Evolutionary conservation across 2,888 invertebrate species (phyloP).

Genomic region (Pyrrhosoma nymphula): DNA sequence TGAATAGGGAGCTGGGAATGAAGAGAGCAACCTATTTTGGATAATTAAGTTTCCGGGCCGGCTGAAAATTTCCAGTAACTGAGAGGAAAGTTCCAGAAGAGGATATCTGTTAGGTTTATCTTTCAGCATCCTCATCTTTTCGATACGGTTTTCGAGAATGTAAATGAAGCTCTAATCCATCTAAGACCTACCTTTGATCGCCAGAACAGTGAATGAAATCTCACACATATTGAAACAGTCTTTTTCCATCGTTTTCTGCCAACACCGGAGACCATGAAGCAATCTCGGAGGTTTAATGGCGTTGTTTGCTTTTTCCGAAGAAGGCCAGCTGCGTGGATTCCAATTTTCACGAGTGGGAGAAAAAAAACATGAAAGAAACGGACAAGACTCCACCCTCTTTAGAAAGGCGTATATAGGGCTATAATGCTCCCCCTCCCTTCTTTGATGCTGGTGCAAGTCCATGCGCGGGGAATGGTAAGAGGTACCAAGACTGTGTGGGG

Average conservation of each 20-base stretch:
- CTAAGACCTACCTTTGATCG: not conserved
- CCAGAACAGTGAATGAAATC: not conserved
- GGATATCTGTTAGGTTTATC: no score
- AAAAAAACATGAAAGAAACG: not conserved
- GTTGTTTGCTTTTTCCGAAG: not conserved
- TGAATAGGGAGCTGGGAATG: no score
- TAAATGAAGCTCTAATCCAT: not conserved
- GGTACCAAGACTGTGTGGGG: not conserved
- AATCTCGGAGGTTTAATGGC: not conserved
- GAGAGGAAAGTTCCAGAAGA: no score
- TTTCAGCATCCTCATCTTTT: not conserved
- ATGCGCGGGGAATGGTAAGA: not conserved
- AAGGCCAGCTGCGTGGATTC: not conserved
- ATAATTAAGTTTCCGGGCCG: no score
- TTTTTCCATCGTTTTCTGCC: not conserved
- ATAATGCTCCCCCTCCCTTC: not conserved
- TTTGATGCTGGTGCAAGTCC: not conserved
- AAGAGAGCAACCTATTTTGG: no score
- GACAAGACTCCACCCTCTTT: not conserved
- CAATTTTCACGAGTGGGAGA: slow-evolving; percentile 13
- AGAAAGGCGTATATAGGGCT: not conserved
- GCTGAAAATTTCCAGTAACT: no score
- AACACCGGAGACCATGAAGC: not conserved
- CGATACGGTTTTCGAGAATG: not conserved
- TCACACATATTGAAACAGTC: not conserved